Conservation (phyloP, 1,140 invertebrate genomes). For the Drosophila pseudoananassae region DNA sequence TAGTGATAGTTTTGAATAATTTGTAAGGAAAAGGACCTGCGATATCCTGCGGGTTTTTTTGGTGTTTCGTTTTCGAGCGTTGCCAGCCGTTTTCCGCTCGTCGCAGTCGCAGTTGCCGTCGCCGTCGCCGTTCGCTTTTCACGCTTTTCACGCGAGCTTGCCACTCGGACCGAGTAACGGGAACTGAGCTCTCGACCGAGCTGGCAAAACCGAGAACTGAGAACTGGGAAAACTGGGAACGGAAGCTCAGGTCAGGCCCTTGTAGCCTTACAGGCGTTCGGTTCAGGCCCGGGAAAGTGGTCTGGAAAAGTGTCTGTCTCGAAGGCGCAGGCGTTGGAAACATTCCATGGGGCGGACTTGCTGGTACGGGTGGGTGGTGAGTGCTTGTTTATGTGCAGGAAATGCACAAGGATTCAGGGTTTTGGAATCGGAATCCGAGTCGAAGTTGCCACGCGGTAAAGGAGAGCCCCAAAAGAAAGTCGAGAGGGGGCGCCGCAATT, state of each 20-base stretch:
- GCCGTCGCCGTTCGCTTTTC: constrained; percentile 27
- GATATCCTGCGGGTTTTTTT: constrained; percentile 44
- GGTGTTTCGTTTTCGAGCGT: constrained; percentile 39
- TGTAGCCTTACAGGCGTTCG: not conserved
- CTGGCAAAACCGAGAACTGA: constrained; percentile 18
- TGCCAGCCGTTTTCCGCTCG: constrained; percentile 62
- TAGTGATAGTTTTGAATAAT: too few relatives aligned
- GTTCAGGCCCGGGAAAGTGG: constrained; percentile 28
- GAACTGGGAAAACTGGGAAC: constrained; percentile 15
- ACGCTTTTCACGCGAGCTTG: constrained; percentile 60
- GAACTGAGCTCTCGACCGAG: constrained; percentile 32
- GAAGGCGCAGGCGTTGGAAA: constrained; percentile 24
- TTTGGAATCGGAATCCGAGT: constrained; percentile 6
- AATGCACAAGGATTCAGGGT: constrained; percentile 54
- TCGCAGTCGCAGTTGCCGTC: constrained; percentile 25
- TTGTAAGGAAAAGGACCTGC: not conserved
- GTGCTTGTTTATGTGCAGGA: constrained; percentile 76
- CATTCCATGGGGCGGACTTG: not conserved
- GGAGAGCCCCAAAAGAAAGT: constrained; percentile 32
- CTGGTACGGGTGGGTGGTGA: not conserved
- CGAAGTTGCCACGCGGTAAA: constrained; percentile 62
- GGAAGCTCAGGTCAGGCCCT: constrained; percentile 30
- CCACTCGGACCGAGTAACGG: constrained; percentile 69
- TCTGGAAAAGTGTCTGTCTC: constrained; percentile 11
- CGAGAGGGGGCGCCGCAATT: constrained; percentile 51